Conservation (phyloP, 2,797 vertebrate genomes). For the Halcyon chelicuti region DNA sequence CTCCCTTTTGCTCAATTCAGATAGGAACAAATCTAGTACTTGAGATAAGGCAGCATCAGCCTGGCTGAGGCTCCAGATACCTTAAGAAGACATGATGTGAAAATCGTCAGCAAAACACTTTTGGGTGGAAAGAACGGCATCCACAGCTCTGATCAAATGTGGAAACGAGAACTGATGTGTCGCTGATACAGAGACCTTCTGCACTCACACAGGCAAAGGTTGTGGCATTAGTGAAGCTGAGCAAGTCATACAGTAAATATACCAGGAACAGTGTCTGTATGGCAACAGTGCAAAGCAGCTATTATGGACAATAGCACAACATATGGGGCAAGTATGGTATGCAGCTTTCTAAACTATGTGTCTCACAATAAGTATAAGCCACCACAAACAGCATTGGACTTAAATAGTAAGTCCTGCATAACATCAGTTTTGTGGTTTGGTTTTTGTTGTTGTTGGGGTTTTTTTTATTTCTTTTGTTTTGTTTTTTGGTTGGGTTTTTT, state of each 20-base stretch:
- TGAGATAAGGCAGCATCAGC: not conserved
- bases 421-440: no score
- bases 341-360: not conserved
- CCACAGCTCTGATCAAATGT: not conserved
- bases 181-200: not conserved
- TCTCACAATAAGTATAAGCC: not conserved
- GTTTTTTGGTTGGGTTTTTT: no score
- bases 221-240: not conserved
- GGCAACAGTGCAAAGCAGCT: not conserved
- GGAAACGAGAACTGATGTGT: not conserved
- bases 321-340: fast-evolving
- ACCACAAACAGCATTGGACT: not conserved
- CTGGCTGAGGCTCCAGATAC: not conserved
- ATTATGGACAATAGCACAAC: not conserved
- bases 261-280: fast-evolving
- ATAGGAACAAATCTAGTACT: not conserved
- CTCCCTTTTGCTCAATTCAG: not conserved
- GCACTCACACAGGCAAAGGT: not conserved
- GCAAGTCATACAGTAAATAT: not conserved
- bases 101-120: not conserved
- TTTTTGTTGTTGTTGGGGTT: not conserved
- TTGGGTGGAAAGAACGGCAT: not conserved
- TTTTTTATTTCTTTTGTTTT: no score
- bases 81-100: not conserved
- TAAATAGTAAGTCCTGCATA: not conserved